Conservation (phyloP, 2,888 invertebrate genomes). For the Apodemia mormo region DNA sequence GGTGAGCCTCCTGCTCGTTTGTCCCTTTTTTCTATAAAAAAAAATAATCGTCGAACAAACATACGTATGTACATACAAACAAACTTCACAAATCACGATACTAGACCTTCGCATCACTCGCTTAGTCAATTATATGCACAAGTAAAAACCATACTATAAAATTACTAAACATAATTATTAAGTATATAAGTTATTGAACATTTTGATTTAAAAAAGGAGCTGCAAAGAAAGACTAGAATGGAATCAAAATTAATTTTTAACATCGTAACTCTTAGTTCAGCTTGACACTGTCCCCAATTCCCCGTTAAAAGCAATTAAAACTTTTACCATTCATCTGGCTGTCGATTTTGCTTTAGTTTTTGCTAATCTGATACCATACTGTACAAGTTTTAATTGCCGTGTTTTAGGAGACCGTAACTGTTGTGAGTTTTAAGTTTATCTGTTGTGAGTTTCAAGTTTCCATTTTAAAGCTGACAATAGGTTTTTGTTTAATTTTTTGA, state of each 20-base stretch:
- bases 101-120: too few species aligned
- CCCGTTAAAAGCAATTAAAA: constrained; percentile 62
- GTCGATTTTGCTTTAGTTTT: constrained; percentile 58
- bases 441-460: constrained; percentile 7
- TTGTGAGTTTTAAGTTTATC: constrained; percentile 10
- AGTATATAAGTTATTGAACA: too few species aligned
- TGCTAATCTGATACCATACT: constrained; percentile 54
- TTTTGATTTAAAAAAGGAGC: background rate
- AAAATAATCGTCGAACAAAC: too few species aligned
- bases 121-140: too few species aligned
- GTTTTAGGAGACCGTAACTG: constrained; percentile 15
- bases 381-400: constrained; percentile 27
- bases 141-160: too few species aligned
- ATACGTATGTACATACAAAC: too few species aligned
- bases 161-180: too few species aligned
- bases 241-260: background rate
- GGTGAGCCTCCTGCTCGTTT: too few species aligned
- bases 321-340: constrained; percentile 59
- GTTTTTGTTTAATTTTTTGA: background rate
- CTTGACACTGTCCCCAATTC: constrained; percentile 13
- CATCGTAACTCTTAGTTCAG: constrained; percentile 2
- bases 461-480: background rate
- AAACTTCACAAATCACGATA: too few species aligned
- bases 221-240: background rate
- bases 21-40: too few species aligned